These are phyloP conservation scores for Villa cingulata DNA, from an alignment of 2,888 invertebrate species.

Conservation along the genomic window DNA sequence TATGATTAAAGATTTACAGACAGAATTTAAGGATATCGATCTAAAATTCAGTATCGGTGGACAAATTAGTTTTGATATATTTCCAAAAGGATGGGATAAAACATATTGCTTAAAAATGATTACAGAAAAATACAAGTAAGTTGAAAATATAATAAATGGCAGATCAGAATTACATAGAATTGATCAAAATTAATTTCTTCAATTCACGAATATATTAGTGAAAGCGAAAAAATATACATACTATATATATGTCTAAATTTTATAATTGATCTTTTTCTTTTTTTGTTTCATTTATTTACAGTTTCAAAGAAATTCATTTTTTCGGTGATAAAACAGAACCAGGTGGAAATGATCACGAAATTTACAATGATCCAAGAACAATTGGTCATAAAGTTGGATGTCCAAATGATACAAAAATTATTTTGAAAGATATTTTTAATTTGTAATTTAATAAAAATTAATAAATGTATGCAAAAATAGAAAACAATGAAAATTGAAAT, in stretches of 20 bases:
- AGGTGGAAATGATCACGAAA: conserved; percentile 90
- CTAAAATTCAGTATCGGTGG: conserved; percentile 82
- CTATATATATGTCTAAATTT: too few relatives aligned
- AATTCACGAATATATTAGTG: too few relatives aligned
- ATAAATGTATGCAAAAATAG: not conserved
- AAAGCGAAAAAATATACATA: too few relatives aligned
- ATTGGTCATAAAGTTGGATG: conserved; percentile 72
- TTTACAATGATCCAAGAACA: conserved; percentile 65
- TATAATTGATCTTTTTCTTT: not conserved
- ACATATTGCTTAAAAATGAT: conserved; percentile 70
- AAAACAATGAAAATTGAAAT: too few relatives aligned
- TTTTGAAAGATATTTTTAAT: conserved; percentile 43
- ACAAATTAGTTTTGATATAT: conserved; percentile 91
- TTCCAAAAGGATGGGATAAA: conserved; percentile 89
- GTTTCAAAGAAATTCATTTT: conserved; percentile 72
- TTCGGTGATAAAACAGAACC: conserved; percentile 83
- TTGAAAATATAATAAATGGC: too few relatives aligned
- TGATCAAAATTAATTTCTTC: too few relatives aligned
- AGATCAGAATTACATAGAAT: too few relatives aligned
- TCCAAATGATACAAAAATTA: conserved; percentile 66
- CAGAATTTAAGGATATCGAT: conserved; percentile 59
- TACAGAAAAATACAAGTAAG: conserved; percentile 28
- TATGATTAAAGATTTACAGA: conserved; percentile 61
- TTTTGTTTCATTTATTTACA: conserved; percentile 19
- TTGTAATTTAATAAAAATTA: not conserved